Evolutionary conservation across 2,888 invertebrate genomes (phyloP).

Genomic region (Tenthredo scrophulariae): DNA sequence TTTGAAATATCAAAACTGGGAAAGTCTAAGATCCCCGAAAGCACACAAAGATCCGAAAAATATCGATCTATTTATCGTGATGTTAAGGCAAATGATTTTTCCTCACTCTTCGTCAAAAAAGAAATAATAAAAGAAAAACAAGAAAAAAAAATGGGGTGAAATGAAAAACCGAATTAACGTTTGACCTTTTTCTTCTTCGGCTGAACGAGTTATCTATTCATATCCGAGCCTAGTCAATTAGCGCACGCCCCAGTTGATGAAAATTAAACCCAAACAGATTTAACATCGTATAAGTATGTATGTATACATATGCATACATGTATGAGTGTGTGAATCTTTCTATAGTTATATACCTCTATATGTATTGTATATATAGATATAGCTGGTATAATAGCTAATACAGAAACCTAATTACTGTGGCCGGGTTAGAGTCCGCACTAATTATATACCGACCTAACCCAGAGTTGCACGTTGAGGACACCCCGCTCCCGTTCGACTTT

Average conservation of each 20-base stretch:
- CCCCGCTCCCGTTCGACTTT: background rate
- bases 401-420: slow-evolving; percentile 4
- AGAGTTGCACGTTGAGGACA: background rate
- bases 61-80: no score
- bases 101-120: no score
- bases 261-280: slow-evolving; percentile 70
- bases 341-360: background rate
- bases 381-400: background rate
- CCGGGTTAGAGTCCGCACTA: background rate
- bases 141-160: no score
- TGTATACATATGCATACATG: background rate
- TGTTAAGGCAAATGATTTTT: no score
- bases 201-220: slow-evolving; percentile 3
- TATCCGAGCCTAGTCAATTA: slow-evolving; percentile 68
- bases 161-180: background rate
- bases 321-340: no score
- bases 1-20: no score
- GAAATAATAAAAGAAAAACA: no score
- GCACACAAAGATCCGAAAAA: no score
- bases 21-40: no score
- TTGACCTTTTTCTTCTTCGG: slow-evolving; percentile 4
- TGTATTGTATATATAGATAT: background rate
- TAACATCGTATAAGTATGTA: background rate
- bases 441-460: background rate
- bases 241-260: slow-evolving; percentile 74